Evolutionary conservation across 2,113 vertebrate genomes (phyloP).

Genomic region (Eolophus roseicapilla): DNA sequence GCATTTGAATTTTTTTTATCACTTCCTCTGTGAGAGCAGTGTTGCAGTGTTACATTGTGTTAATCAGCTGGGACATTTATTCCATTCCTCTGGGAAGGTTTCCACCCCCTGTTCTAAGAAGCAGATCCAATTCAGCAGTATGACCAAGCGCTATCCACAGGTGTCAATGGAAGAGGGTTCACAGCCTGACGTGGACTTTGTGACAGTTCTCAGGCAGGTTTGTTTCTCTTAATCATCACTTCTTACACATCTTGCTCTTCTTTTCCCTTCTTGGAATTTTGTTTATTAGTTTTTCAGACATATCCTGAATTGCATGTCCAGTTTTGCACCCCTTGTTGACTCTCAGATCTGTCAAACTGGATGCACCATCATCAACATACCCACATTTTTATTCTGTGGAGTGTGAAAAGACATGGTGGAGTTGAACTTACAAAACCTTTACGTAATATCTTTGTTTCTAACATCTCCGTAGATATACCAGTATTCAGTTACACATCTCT

Average conservation of each 20-base stretch:
- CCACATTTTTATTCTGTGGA: neutral
- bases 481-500: neutral
- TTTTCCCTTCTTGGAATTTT: neutral
- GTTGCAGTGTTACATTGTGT: neutral
- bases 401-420: neutral
- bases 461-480: neutral
- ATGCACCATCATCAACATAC: neutral
- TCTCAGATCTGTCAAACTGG: neutral
- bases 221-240: neutral
- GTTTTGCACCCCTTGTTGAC: neutral
- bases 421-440: neutral
- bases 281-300: neutral
- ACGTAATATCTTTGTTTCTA: neutral
- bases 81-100: neutral
- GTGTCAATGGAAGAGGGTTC: neutral
- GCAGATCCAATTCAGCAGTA: neutral
- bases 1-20: neutral
- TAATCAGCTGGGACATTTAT: slow-evolving; percentile 16
- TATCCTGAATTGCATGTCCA: neutral
- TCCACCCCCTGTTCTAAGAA: neutral
- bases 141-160: neutral
- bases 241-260: neutral
- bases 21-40: neutral
- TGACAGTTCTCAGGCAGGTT: neutral
- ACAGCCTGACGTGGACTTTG: neutral